phyloP scores from a whole-genome alignment of 2,113 vertebrate species.

The Morone saxatilis region DNA sequence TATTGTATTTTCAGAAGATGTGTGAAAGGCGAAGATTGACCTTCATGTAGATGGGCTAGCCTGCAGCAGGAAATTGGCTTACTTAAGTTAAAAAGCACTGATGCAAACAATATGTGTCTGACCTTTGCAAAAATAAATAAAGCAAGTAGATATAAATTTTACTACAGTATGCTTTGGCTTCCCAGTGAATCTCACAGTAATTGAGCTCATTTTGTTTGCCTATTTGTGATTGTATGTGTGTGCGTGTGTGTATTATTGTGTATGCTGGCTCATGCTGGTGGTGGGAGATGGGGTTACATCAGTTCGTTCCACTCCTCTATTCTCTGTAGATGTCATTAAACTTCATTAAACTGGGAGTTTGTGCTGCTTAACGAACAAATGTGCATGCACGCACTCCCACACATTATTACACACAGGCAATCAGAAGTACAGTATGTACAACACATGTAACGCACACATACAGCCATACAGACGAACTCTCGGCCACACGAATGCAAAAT shows the following conservation, averaged over 20 bases:
- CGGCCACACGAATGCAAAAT: constrained; percentile 8
- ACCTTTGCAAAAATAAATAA: constrained; percentile 35
- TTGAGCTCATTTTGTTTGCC: neutral
- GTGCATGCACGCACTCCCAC: constrained; percentile 22
- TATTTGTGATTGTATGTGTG: neutral
- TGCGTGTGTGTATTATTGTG: constrained; percentile 13
- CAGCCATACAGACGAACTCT: neutral
- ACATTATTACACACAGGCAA: constrained; percentile 26
- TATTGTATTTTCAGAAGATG: neutral
- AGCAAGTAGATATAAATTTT: constrained; percentile 4
- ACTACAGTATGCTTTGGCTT: constrained; percentile 5
- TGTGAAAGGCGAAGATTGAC: constrained; percentile 21
- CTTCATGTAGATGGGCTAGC: constrained; percentile 21
- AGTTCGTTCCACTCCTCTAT: constrained; percentile 50
- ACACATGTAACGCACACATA: neutral
- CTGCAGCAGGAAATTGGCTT: constrained; percentile 11
- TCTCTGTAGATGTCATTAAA: constrained; percentile 68
- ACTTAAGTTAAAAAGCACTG: constrained; percentile 13
- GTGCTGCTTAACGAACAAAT: constrained; percentile 37
- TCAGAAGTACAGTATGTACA: neutral
- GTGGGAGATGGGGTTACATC: constrained; percentile 44
- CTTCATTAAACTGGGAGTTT: constrained; percentile 66
- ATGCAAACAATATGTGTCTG: constrained; percentile 38
- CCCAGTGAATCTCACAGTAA: constrained; percentile 7
- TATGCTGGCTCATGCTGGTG: constrained; percentile 17